Base-by-base conservation (phyloP, 2,797 vertebrate species). In the Lerista edwardsae region DNA sequence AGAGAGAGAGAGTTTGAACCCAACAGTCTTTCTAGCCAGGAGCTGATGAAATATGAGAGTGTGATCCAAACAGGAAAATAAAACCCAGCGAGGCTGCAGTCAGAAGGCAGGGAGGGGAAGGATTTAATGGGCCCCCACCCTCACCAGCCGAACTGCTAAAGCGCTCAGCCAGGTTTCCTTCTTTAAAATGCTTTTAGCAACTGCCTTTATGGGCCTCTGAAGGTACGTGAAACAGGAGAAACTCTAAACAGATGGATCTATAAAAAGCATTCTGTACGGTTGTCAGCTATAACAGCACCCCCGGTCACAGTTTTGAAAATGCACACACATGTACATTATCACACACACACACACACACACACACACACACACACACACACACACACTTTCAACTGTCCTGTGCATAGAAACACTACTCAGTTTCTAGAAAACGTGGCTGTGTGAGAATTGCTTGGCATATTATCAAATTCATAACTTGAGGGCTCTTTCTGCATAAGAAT, bases 161-260 rank as follows among this genome's bases (percentile, higher is more conserved):
- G 61, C 62, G 41, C 75, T 51, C 57, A 27, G 51, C 75, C 67
- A 71, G 75, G 55, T 71, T 64, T 41, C 68, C 55, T 84, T 51
- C 75, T 73, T 79, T 84, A 62, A 78, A 84, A 79, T 77, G 75
- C 83, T 84, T 84, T 84, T 84, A 84, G 83, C 75, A 73, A 72
- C 83, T 62, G 67, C 55, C 75, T 84, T 84, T 78, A 84, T 23
- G 83, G 57, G 75, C 67, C 83, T 79, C 83, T 6, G n/a, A 78
- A 62, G 83, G 57, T 72, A 61, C 9, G 57, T 84, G 83, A 84
- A 84, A 84, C 75, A 77, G 74, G 82, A 84, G 75, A 84, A 84
- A 84, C 75, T 84, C 83, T 84, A 84, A 84, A 84, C 83, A 84
- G 83, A 84, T 84, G 83, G 83, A 29, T 68, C 83, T 64, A 79